Conservation (phyloP, 2,113 vertebrate genomes). For the Petrocephalus microphthalmus region DNA sequence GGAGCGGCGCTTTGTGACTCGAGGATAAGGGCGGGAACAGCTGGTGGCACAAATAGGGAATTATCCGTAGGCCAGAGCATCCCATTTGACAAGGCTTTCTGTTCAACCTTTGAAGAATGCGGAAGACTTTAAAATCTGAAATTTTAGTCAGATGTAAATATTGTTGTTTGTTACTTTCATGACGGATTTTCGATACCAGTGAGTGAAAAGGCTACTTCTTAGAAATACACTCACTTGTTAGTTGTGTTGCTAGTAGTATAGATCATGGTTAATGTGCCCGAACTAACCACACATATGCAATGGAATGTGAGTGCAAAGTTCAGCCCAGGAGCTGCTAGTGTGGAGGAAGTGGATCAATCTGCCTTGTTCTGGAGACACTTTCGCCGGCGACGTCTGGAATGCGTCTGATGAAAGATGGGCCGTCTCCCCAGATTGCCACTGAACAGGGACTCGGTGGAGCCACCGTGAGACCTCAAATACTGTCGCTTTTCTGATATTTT, state of each 20-base stretch:
- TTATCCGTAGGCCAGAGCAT: neutral
- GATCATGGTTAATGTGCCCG: conserved; percentile 55
- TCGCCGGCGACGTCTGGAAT: conserved; percentile 87
- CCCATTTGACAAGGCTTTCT: neutral
- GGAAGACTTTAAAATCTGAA: neutral
- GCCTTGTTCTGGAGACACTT: conserved; percentile 79
- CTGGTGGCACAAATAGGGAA: neutral
- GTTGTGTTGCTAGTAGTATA: conserved; percentile 27
- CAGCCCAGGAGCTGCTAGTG: conserved; percentile 89
- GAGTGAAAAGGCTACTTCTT: neutral
- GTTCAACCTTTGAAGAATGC: neutral
- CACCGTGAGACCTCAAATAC: neutral
- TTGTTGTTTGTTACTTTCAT: neutral
- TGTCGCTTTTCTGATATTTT: neutral
- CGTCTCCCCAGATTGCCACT: conserved; percentile 67
- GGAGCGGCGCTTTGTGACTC: neutral
- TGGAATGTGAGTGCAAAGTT: conserved; percentile 75
- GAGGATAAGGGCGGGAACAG: neutral
- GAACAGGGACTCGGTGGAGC: conserved; percentile 55
- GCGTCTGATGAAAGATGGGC: conserved; percentile 86
- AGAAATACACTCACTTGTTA: conserved; percentile 33
- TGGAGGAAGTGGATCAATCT: conserved; percentile 86
- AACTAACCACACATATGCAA: conserved; percentile 66
- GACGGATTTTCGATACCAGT: neutral
- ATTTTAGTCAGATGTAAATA: neutral